A percentile compares a stretch with the other conserved stretches of the same genome.
phyloP scores from a whole-genome alignment of 2,113 vertebrate species.

The Eurystomus gularis region DNA sequence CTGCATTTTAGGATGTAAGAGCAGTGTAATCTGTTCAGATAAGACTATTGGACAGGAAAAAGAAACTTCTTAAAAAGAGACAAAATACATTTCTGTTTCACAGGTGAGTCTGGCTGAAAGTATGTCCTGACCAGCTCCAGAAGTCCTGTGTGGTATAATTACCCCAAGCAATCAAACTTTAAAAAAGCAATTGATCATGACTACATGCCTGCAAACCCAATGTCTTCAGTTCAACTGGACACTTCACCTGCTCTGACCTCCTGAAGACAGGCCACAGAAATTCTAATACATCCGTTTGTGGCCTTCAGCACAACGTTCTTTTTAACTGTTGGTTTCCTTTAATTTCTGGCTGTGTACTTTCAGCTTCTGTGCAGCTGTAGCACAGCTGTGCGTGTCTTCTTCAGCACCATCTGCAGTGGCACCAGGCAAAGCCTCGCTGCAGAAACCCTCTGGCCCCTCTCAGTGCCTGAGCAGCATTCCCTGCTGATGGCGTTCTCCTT shows the following conservation, averaged over 20 bases:
- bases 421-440: neutral
- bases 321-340: neutral
- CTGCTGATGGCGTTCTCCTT: neutral
- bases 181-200: neutral
- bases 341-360: accelerated
- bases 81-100: neutral
- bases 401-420: neutral
- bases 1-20: neutral
- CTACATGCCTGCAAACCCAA: neutral
- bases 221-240: neutral
- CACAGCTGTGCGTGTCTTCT: neutral
- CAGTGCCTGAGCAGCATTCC: neutral
- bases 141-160: neutral
- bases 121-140: neutral
- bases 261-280: neutral
- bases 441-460: neutral
- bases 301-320: neutral
- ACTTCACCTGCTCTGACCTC: neutral
- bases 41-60: neutral
- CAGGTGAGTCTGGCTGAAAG: neutral
- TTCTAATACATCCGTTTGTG: neutral
- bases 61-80: neutral
- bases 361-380: neutral
- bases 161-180: neutral
- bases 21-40: neutral